These are phyloP conservation scores for Montipora cactus DNA, from an alignment of 64 coral and sea anemone species.

Conservation along the genomic window DNA sequence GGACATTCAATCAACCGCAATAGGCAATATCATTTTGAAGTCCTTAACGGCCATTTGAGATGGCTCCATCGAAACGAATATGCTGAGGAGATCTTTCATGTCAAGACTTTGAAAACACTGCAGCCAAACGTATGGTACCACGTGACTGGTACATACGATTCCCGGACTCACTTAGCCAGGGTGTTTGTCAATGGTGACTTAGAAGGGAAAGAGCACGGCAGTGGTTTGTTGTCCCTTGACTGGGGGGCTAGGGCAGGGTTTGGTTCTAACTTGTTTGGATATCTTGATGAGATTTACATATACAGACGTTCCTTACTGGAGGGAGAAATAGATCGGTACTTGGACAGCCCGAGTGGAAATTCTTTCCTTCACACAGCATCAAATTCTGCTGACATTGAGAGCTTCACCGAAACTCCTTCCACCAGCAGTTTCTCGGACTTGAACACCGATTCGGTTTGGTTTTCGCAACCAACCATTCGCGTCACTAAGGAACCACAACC, in stretches of 20 bases:
- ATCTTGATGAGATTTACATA: constrained; percentile 93
- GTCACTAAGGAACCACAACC: not conserved
- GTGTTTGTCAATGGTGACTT: constrained; percentile 84
- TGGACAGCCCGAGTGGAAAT: constrained; percentile 46
- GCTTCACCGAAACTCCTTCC: constrained; percentile 23
- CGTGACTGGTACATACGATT: constrained; percentile 93
- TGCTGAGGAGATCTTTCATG: constrained; percentile 67
- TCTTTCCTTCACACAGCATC: not conserved
- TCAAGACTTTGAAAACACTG: constrained; percentile 70
- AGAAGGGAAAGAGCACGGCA: constrained; percentile 60
- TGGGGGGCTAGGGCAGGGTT: constrained; percentile 80
- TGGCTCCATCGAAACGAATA: constrained; percentile 85
- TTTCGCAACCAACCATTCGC: constrained; percentile 1
- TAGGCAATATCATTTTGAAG: constrained; percentile 76
- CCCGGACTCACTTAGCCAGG: constrained; percentile 64
- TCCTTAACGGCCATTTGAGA: constrained; percentile 71
- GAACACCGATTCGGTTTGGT: constrained; percentile 31
- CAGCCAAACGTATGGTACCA: constrained; percentile 85
- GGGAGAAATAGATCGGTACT: constrained; percentile 76
- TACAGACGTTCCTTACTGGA: constrained; percentile 76
- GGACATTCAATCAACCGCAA: constrained; percentile 40
- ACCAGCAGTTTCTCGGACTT: not conserved
- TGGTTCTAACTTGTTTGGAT: constrained; percentile 86
- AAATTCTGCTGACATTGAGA: not conserved
- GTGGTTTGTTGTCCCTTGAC: constrained; percentile 81